Evolutionary conservation across 2,797 vertebrate species (phyloP), one percentile per base, ranked within the genome.

Genomic region (Schizopygopsis malacanthus): DNA sequence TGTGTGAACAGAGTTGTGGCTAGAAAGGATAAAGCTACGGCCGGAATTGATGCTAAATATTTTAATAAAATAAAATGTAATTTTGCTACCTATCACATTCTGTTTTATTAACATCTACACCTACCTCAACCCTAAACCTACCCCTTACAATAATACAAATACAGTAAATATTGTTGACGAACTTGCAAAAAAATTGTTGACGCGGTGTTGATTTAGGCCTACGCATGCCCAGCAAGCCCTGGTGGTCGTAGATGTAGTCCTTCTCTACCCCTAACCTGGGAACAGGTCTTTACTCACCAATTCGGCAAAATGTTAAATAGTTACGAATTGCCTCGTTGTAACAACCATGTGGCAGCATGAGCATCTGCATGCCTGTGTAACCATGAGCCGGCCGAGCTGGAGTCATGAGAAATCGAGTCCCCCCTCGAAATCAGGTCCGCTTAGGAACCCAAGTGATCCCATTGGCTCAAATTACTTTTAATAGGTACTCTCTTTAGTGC

Each of bases 281-380:
- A 54, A 8, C 18, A 20, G 54, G 59, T 61, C 71, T 73, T 47
- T 28, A 47, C 71, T 43, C 15, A 18, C 8, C 15, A 75, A 52
- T 52, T 75, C 2, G 5, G 6, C 6, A n/a, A 41, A 59, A 56
- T 20, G 6, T 59, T 5, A 78, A n/a, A 39, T 25, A 15, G n/a
- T 73, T 28, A 28, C 1, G 22, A 50, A 28, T 73, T 73, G 76
- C 82, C 63, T 47, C 25, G 81, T 83, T n/a, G 56, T 67, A 81
- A 91, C 78, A 80, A 77, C 90, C 83, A 89, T 83, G 88, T 70
- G 85, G 88, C 45, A 79, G 70, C 52, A 76, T 88, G 86, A 79
- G 70, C 52, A 76, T 88, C 87, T 88, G 79, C 78, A 72, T 89
- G 85, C 85, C 87, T 88, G 87, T 70, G 52, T 89, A 89, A 85